Conservation (phyloP, 2,113 vertebrate species). For the Numenius arquata region DNA sequence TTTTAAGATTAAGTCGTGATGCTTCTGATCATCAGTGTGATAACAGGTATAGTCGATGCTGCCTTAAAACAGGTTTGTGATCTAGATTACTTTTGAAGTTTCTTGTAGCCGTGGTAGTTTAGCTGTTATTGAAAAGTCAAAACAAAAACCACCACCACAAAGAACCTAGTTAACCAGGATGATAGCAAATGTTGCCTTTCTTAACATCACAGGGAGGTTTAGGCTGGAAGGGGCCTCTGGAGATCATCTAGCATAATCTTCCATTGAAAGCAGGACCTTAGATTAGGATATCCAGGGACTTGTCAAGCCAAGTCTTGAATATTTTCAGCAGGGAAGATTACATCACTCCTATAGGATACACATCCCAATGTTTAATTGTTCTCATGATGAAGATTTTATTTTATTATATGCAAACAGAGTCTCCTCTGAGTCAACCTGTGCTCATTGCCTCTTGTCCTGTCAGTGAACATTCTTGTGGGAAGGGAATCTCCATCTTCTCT, state of each 20-base stretch:
- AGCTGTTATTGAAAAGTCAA: neutral
- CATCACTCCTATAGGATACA: neutral
- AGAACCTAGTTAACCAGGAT: neutral
- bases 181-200: neutral
- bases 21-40: neutral
- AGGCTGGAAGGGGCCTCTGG: neutral
- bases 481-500: neutral
- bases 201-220: neutral
- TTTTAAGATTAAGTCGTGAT: neutral
- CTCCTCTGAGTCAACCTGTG: neutral
- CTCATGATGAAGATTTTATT: neutral
- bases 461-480: neutral
- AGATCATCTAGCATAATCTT: neutral
- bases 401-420: neutral
- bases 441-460: neutral
- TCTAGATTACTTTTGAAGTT: neutral
- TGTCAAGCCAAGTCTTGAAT: neutral
- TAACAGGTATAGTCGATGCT: neutral
- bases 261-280: neutral
- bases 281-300: rapidly evolving
- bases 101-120: neutral
- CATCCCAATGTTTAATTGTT: neutral
- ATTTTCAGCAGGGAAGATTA: neutral
- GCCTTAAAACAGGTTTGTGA: neutral
- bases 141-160: neutral